Percentiles rank a stretch among this genome's conserved stretches.
phyloP scores from a whole-genome alignment of 1,140 invertebrate genomes.

The Sarcophaga bullata region DNA sequence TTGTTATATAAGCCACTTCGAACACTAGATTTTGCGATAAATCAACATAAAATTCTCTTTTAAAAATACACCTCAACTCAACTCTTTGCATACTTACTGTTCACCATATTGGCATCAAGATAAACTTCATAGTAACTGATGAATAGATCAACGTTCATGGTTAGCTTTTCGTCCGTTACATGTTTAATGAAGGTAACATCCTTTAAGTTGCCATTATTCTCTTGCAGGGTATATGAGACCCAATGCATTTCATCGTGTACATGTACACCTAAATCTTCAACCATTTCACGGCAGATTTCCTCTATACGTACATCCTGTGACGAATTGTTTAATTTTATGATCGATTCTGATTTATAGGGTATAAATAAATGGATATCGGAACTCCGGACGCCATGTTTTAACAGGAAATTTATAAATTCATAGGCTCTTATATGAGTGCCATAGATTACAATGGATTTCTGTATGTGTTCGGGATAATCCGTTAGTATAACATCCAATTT shows the following conservation, averaged over 20 bases:
- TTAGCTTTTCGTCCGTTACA: background rate
- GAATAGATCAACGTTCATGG: slow-evolving; percentile 54
- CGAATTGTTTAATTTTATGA: slow-evolving; percentile 44
- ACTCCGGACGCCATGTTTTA: slow-evolving; percentile 47
- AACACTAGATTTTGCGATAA: slow-evolving; percentile 26
- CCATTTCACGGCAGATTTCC: slow-evolving; percentile 49
- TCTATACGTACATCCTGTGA: slow-evolving; percentile 50
- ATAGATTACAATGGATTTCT: slow-evolving; percentile 50
- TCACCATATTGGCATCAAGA: slow-evolving; percentile 25
- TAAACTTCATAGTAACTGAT: slow-evolving; percentile 50
- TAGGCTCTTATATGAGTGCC: slow-evolving; percentile 51
- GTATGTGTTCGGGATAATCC: slow-evolving; percentile 34
- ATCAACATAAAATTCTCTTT: background rate
- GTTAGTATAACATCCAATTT: slow-evolving; percentile 49
- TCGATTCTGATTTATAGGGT: slow-evolving; percentile 37
- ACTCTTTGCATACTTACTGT: slow-evolving; percentile 20
- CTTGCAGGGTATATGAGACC: slow-evolving; percentile 42
- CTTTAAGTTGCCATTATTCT: slow-evolving; percentile 23
- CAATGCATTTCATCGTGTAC: slow-evolving; percentile 46
- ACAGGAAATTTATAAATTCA: slow-evolving; percentile 54
- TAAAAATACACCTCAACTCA: background rate
- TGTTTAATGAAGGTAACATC: slow-evolving; percentile 46
- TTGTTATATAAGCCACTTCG: slow-evolving; percentile 15
- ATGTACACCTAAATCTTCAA: slow-evolving; percentile 45
- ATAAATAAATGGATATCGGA: slow-evolving; percentile 44